phyloP scores from a whole-genome alignment of 2,113 vertebrate species.

The Siniperca knerii region DNA sequence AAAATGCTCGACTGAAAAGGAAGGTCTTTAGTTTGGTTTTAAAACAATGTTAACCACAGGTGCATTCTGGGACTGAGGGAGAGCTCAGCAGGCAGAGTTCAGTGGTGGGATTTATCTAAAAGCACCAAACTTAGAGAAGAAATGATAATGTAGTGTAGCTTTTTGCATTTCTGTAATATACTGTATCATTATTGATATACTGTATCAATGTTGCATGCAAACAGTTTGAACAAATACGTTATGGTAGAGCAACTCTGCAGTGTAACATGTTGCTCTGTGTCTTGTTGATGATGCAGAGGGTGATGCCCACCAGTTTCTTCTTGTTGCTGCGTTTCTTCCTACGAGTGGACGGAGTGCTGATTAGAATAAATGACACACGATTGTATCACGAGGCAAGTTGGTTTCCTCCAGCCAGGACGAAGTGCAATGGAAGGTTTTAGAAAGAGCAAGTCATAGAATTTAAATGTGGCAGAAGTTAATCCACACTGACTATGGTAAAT shows the following conservation, averaged over 20 bases:
- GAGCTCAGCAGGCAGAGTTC: not conserved
- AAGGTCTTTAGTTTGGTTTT: no score
- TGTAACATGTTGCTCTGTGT: not conserved
- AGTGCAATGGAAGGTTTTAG: not conserved
- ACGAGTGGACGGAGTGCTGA: conserved; percentile 95
- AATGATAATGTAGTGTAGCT: not conserved
- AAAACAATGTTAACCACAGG: not conserved
- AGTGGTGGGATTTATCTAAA: not conserved
- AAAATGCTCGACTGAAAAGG: not conserved
- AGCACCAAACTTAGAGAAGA: not conserved
- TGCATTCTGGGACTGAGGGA: not conserved
- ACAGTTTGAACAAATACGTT: not conserved
- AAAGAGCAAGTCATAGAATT: not conserved
- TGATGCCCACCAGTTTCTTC: conserved; percentile 98
- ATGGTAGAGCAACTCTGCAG: not conserved
- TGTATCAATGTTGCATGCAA: not conserved
- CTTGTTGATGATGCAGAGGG: conserved; percentile 86
- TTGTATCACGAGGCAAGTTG: conserved; percentile 91
- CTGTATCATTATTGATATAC: not conserved
- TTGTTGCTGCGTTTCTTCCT: conserved; percentile 94
- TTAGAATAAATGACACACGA: conserved; percentile 95
- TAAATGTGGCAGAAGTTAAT: not conserved
- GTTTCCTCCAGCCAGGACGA: not conserved
- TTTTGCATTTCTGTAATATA: not conserved
- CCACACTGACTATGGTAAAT: not conserved